Conservation (phyloP, 1,140 invertebrate genomes). For the Sitobion miscanthi region DNA sequence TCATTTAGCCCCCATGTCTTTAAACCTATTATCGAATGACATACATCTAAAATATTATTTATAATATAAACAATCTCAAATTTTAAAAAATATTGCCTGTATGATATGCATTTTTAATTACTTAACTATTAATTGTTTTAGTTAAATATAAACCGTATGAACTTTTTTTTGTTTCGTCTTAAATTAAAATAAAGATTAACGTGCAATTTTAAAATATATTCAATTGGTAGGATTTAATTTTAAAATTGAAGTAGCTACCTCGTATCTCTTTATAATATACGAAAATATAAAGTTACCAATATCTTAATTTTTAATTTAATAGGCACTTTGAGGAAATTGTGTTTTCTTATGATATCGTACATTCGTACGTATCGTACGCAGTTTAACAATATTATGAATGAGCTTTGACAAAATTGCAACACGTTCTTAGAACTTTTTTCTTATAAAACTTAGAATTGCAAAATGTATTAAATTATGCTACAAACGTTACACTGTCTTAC, state of each 20-base stretch:
- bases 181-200: neutral
- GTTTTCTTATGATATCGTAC: neutral
- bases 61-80: too few relatives aligned
- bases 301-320: neutral
- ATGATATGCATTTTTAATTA: too few relatives aligned
- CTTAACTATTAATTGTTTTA: too few relatives aligned
- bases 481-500: neutral
- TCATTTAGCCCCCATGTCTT: too few relatives aligned
- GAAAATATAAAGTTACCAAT: neutral
- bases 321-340: neutral
- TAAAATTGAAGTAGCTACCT: too few relatives aligned
- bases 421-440: neutral
- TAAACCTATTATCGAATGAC: too few relatives aligned
- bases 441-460: neutral
- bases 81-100: too few relatives aligned
- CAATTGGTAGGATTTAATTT: too few relatives aligned
- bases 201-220: too few relatives aligned
- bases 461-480: neutral
- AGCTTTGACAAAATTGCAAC: neutral
- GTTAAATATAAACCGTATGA: too few relatives aligned
- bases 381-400: neutral
- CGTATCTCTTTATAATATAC: neutral
- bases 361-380: neutral
- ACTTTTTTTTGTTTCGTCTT: neutral
- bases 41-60: too few relatives aligned